Evolutionary conservation across 2,888 invertebrate genomes (phyloP).

Genomic region (Malthinus seriepunctatus): DNA sequence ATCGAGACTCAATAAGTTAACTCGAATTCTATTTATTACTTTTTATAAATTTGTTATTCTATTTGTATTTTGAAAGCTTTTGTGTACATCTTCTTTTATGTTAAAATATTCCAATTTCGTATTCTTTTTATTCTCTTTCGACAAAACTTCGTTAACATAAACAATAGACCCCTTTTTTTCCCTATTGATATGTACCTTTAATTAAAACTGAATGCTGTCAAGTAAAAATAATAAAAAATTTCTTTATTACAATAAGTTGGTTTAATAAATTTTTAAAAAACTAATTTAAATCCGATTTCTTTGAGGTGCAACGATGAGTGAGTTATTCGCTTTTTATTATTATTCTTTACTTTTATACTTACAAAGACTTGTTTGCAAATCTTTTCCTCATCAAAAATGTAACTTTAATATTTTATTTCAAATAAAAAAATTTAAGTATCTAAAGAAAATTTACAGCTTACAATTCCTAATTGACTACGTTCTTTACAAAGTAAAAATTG

Average conservation of each 20-base stretch:
- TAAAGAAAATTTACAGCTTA: not conserved
- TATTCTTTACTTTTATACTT: slow-evolving; percentile 8
- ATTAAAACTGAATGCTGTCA: not conserved
- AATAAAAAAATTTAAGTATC: not conserved
- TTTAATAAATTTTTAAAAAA: slow-evolving; percentile 12
- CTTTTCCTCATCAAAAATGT: not conserved
- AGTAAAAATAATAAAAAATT: not conserved
- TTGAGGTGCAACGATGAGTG: slow-evolving; percentile 18
- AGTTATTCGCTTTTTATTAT: slow-evolving; percentile 11
- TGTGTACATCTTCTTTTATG: not conserved
- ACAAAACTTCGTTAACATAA: not conserved
- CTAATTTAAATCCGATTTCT: slow-evolving; percentile 18
- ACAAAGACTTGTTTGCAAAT: not conserved
- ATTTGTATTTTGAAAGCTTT: slow-evolving; percentile 4
- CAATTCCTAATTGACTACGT: too few relatives aligned
- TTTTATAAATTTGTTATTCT: slow-evolving; percentile 3
- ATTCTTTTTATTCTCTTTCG: not conserved
- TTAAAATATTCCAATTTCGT: not conserved
- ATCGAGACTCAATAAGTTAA: slow-evolving; percentile 1
- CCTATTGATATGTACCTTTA: not conserved
- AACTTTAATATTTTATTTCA: not conserved
- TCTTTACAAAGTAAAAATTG: too few relatives aligned
- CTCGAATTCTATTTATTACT: slow-evolving; percentile 4
- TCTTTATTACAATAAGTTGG: slow-evolving; percentile 1
- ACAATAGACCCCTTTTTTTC: not conserved